Base-by-base conservation (phyloP, 2,888 invertebrate species). In the Agrotis clavis region DNA sequence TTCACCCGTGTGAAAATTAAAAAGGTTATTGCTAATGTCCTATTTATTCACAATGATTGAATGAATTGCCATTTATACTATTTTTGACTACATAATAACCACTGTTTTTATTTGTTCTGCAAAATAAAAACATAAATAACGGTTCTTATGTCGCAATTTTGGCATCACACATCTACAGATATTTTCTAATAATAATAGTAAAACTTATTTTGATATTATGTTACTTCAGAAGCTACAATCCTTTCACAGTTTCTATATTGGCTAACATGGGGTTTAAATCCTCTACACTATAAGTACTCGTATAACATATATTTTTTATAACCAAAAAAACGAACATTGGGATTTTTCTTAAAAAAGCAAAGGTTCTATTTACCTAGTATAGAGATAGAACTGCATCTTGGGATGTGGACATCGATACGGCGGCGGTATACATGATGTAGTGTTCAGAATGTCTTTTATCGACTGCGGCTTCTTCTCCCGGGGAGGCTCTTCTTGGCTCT, bases 401-500 rank as follows among this genome's bases (percentile, higher is more conserved):
- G 97, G 98, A 93, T 98, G 98, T 16, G 98, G 98, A 92, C 98
- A 98, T 67, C 97, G 96, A 90, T 97, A 98, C 0, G 98, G 98
- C 59, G 98, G 98, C 71, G 97, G 97, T 68, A 98, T 97, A 88
- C 98, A 98, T 7, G 98, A 98, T 5, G 97, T 97, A 6, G 98
- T 98, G 88, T 98, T 98, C 90, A 98, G 98, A 9, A 98, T 96
- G 85, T 98, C 98, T 74, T 95, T 95, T 50, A 97, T 94, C 48
- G 97, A 96, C 86, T 97, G 96, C 0, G 97, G 94, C 77, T 95
- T 96, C 79, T 95, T 94, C 82, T 96, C 94, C 30, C 90, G 90
- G 19, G 87, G 87, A 53, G 87, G 79, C 14, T 88, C 88, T 18
- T 88, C 84, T 63, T 97, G 96, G 41, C 95, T 93, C 79, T 93